These are phyloP conservation scores for Charanyca ferruginea DNA, from an alignment of 2,888 invertebrate species.

Conservation along the genomic window DNA sequence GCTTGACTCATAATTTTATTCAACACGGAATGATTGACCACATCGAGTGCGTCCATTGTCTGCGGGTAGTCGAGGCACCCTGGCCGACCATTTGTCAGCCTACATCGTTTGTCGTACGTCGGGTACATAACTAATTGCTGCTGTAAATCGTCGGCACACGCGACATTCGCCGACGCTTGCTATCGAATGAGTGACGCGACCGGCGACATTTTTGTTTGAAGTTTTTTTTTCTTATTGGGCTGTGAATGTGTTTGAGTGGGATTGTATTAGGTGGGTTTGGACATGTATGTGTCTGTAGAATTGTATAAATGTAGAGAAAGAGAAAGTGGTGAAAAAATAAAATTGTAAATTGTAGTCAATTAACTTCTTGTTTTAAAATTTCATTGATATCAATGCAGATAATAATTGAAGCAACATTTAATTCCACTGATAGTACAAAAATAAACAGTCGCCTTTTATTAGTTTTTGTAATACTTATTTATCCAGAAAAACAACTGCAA, in stretches of 20 bases:
- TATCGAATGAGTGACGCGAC: slow-evolving; percentile 65
- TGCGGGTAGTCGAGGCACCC: slow-evolving; percentile 68
- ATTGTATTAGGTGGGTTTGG: slow-evolving; percentile 38
- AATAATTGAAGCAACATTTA: too few species aligned
- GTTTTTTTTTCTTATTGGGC: slow-evolving; percentile 34
- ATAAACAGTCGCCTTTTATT: too few species aligned
- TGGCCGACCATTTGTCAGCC: slow-evolving; percentile 69
- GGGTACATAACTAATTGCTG: slow-evolving; percentile 72
- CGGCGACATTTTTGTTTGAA: slow-evolving; percentile 56
- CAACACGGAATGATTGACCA: slow-evolving; percentile 66
- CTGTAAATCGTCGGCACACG: slow-evolving; percentile 69
- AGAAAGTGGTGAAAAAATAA: too few species aligned
- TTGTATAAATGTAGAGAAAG: slow-evolving; percentile 16
- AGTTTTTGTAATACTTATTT: too few species aligned
- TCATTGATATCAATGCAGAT: background rate
- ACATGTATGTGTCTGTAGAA: slow-evolving; percentile 31
- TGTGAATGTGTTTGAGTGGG: slow-evolving; percentile 59
- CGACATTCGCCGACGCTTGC: slow-evolving; percentile 63
- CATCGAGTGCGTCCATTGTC: slow-evolving; percentile 67
- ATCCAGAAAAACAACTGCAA: too few species aligned
- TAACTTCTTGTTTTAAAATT: background rate
- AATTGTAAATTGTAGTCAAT: slow-evolving; percentile 4
- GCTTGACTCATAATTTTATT: slow-evolving; percentile 63
- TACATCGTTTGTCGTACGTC: slow-evolving; percentile 70
- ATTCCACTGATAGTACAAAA: too few species aligned